Evolutionary conservation across 2,113 vertebrate species (phyloP), one percentile per base, ranked within the genome.

Genomic region (Bufo gargarizans): DNA sequence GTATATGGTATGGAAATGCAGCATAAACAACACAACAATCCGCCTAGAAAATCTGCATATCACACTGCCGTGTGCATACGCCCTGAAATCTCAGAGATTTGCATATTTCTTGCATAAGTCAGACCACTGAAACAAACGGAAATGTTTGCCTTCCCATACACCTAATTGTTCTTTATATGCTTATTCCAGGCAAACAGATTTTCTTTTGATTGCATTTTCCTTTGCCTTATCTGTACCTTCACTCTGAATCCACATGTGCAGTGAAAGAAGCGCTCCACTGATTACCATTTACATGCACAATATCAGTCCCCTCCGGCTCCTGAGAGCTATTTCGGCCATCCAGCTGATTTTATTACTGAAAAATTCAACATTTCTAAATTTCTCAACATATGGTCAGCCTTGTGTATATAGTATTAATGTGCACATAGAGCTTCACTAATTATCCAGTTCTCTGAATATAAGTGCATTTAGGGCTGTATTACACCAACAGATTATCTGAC

Each of bases 231-330:
- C 47, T 76, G 50, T 76, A 76, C 47, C 16, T 19, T 76, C 50
- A 50, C 47, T 49, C 45, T 76, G 45, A 50, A 76, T 76, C 72
- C 72, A 50, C 72, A 76, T 76, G 72, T 76, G 72, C 45, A 76
- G 33, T 10, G 47, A 49, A 76, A 76, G 72, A 76, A 76, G 9
- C 72, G 72, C 72, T 76, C 50, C 72, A 20, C 45, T 76, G 72
- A 76, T 50, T 20, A 76, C 72, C 72, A 76, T 76, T 76, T 76
- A 76, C 72, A 76, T 76, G 72, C 72, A 76, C 47, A 76, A 20
- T 76, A 76, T 76, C 47, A 76, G 72, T 76, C 47, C 45, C 72
- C 45, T 76, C 72, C 0, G 72, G 45, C 72, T 20, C 47, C 72
- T 11, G 10, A 74, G 71, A 76, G 47, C 45, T 50, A 20, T 20